Evolutionary conservation across 1,140 invertebrate genomes (phyloP).

Genomic region (Agraylea sexmaculata): DNA sequence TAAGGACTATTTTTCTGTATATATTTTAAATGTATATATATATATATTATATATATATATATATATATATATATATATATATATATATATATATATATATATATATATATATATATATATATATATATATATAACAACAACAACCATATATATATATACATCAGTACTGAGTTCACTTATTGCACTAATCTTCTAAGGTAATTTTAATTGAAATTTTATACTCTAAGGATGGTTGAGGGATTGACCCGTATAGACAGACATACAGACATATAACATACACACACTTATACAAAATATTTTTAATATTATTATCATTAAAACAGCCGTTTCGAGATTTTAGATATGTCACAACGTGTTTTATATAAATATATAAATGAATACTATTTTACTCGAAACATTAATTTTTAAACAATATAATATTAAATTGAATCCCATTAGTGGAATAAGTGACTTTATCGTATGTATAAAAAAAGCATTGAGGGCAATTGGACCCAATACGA

Average conservation of each 20-base stretch:
- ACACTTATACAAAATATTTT: neutral
- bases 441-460: neutral
- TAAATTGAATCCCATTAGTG: neutral
- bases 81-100: neutral
- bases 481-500: neutral
- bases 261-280: no score
- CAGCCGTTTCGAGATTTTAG: no score
- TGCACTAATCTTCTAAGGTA: no score
- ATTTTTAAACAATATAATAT: neutral
- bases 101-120: neutral
- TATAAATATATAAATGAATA: neutral
- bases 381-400: neutral
- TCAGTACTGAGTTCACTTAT: no score
- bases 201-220: no score
- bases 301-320: no score
- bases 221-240: no score
- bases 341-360: neutral
- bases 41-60: neutral
- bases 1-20: no score
- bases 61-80: constrained; percentile 2
- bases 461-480: neutral
- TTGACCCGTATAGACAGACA: no score
- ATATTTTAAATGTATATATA: neutral
- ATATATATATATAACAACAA: neutral
- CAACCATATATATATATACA: neutral